Evolutionary conservation across 2,888 invertebrate genomes (phyloP), one percentile per base, ranked within the genome.

Genomic region (Watsonalla cultraria): DNA sequence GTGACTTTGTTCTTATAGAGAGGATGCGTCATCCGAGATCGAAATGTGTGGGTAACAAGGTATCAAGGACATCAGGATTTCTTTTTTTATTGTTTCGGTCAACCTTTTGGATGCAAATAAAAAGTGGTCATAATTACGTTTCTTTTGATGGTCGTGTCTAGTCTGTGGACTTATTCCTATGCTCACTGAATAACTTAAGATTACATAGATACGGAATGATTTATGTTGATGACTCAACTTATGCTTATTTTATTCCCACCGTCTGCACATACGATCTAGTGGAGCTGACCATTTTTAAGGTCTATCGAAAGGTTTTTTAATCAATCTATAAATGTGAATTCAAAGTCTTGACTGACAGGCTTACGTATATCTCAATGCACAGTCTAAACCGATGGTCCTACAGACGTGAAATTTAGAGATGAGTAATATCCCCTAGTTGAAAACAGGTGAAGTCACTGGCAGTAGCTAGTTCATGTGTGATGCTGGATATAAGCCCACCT

Each of bases 1-100:
- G 59, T 55, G 63, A 52, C 63, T 62, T 62, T 67, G 70, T 64
- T 47, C 54, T 54, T 58, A 49, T 58, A 59, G 53, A 64, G 55
- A 47, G 68, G 67, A 79, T 85, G 81, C 78, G 84, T 85, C 84
- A 85, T 75, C 64, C 70, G 66, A 78, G 75, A 77, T 78, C 74
- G 72, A 76, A 82, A 78, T 72, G 80, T 79, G 81, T 79, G 76
- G 78, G 82, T 80, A 80, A 82, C 80, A 76, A 83, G 74, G 74
- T 80, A 80, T 77, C 83, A 84, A 87, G 87, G 87, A 75, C 83
- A 74, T 59, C 80, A 62, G 76, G 78, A 72, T 79, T 75, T 74
- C 63, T 72, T 72, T 68, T 73, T 71, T 67, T 74, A 70, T 78
- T 77, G 68, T 70, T 70, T 68, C 67, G 68, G 69, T 65, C 74